These are phyloP conservation scores for Meteorus colon DNA, from an alignment of 2,888 invertebrate species.

Conservation along the genomic window DNA sequence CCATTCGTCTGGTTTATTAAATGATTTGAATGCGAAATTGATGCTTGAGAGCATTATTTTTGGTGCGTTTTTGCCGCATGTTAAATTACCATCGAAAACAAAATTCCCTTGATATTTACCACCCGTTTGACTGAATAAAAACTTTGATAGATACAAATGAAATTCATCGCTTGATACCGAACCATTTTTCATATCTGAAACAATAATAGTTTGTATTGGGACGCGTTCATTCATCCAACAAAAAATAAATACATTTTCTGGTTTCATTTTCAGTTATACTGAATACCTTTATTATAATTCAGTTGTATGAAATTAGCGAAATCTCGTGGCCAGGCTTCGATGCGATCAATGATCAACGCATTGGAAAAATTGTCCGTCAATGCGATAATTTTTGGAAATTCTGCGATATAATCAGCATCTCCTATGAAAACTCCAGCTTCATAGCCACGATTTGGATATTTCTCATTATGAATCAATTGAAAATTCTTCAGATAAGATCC, in stretches of 20 bases:
- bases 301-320: constrained; percentile 78
- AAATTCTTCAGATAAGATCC: constrained; percentile 81
- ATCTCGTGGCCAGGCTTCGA: constrained; percentile 80
- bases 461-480: constrained; percentile 75
- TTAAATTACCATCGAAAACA: constrained; percentile 77
- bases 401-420: constrained; percentile 78
- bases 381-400: constrained; percentile 77
- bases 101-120: constrained; percentile 82
- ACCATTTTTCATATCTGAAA: constrained; percentile 74
- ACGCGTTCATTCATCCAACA: constrained; percentile 14
- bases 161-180: constrained; percentile 76
- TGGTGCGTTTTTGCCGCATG: constrained; percentile 79
- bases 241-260: constrained; percentile 31
- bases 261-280: neutral
- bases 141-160: constrained; percentile 79
- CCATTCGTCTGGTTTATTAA: constrained; percentile 79
- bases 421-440: constrained; percentile 81
- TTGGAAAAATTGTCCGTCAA: constrained; percentile 76
- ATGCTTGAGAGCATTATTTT: constrained; percentile 78
- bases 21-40: constrained; percentile 78
- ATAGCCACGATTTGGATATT: constrained; percentile 81
- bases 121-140: constrained; percentile 81
- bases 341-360: constrained; percentile 74
- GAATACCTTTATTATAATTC: constrained; percentile 76
- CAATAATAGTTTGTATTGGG: neutral